Evolutionary conservation across 2,888 invertebrate species (phyloP).

Genomic region (Coleophora flavipennella): DNA sequence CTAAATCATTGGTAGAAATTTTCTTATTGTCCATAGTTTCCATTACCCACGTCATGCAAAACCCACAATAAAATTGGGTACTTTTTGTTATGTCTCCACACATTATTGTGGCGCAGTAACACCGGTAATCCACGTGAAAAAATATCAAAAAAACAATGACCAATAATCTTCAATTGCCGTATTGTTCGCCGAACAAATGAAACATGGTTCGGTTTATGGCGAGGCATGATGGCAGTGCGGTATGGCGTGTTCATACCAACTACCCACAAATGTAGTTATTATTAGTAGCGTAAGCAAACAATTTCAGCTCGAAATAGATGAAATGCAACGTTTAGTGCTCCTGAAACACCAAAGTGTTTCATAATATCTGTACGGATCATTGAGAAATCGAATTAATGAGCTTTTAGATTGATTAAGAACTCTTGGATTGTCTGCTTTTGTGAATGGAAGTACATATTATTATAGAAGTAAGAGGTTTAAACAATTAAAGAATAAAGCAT

Average conservation of each 20-base stretch:
- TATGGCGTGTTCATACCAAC: slow-evolving; percentile 17
- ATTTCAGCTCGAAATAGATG: slow-evolving; percentile 37
- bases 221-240: slow-evolving; percentile 15
- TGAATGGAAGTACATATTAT: slow-evolving; percentile 9
- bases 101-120: slow-evolving; percentile 2
- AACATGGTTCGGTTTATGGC: slow-evolving; percentile 17
- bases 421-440: background rate
- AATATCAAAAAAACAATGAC: slow-evolving; percentile 21
- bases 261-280: slow-evolving; percentile 34
- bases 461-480: slow-evolving; percentile 14
- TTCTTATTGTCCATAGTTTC: too few species aligned
- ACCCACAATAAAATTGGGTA: background rate
- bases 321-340: slow-evolving; percentile 37
- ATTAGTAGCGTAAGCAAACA: slow-evolving; percentile 54
- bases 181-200: slow-evolving; percentile 39
- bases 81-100: slow-evolving; percentile 14
- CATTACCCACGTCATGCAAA: background rate
- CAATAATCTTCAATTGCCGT: slow-evolving; percentile 41
- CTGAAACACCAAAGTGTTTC: slow-evolving; percentile 12
- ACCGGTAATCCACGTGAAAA: slow-evolving; percentile 12
- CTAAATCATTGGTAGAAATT: too few species aligned
- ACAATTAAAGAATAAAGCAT: slow-evolving; percentile 31
- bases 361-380: slow-evolving; percentile 16
- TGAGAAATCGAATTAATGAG: slow-evolving; percentile 35
- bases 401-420: slow-evolving; percentile 19